Evolutionary conservation across 2,797 vertebrate species (phyloP).

Genomic region (Poecile montanus): DNA sequence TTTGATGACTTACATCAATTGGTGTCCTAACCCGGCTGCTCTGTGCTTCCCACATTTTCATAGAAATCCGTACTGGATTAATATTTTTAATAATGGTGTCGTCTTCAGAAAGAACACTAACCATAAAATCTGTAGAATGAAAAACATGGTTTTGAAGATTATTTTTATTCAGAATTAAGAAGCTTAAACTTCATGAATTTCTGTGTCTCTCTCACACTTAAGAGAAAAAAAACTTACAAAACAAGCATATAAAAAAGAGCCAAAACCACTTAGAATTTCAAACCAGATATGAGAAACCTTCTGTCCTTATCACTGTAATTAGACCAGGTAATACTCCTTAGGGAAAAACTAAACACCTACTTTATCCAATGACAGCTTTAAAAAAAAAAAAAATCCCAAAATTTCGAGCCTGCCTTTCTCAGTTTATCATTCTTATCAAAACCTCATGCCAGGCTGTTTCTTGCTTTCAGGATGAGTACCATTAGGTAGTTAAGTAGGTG

Average conservation of each 20-base stretch:
- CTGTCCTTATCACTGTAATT: neutral
- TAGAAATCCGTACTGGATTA: conserved; percentile 79
- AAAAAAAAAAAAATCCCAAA: neutral
- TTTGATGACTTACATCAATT: conserved; percentile 74
- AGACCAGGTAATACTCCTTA: neutral
- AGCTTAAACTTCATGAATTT: neutral
- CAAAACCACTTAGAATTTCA: neutral
- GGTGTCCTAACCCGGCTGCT: conserved; percentile 42
- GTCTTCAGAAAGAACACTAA: conserved; percentile 89
- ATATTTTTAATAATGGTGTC: conserved; percentile 82
- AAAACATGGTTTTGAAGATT: neutral
- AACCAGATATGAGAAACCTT: neutral
- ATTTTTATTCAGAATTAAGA: neutral
- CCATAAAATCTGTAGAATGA: conserved; percentile 83
- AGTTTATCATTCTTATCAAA: neutral
- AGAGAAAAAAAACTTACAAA: neutral
- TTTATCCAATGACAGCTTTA: neutral
- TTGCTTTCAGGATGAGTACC: neutral
- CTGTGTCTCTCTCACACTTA: neutral
- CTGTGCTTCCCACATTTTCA: conserved; percentile 84
- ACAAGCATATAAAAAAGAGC: neutral
- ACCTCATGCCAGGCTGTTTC: neutral
- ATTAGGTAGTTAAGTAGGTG: neutral
- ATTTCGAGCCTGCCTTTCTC: neutral
- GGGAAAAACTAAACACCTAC: neutral